Evolutionary conservation across 1,140 invertebrate species (phyloP), one percentile per base, ranked within the genome.

Genomic region (Lasioglossum baleicum): DNA sequence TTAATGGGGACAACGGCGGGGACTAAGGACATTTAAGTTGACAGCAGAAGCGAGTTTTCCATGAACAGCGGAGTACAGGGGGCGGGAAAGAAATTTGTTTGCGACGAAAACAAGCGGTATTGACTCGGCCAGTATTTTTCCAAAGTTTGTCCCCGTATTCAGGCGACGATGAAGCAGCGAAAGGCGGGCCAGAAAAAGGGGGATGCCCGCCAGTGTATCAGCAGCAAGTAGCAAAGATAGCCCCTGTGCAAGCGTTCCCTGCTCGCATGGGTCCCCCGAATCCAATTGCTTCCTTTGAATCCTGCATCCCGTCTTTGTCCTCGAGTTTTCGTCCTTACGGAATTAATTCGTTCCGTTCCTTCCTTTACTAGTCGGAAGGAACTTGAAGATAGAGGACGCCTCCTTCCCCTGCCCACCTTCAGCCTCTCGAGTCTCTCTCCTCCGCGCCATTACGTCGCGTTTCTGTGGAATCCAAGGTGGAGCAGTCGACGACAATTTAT

Each of bases 291-390:
- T 74, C 87, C 82, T 89, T 88, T 86, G 85, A 88, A 86, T 87
- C 69, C 85, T 78, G 81, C 82, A 71, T 83, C 82, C 66, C 67
- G 82, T 81, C 89, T 90, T 90, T 90, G 88, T 89, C 78, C 88
- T 76, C 74, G 65, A 83, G 83, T 84, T 88, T 86, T 85, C 88
- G 82, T 86, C 87, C 86, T 85, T 88, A 85, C 83, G 74, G 68
- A 90, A 90, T 88, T 88, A 90, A 89, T 90, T 89, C 82, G 85
- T 89, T 85, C 82, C 84, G 70, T 81, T 88, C 84, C 72, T 81
- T 85, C 63, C 67, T 81, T 65, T 69, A 26, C 61, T 51, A 44
- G 67, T 75, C 77, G 70, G 80, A 80, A 76, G 79, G 72, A 85
- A 80, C 82, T 82, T 77, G 35, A 75, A 79, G 85, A 89, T 87